phyloP scores from a whole-genome alignment of 2,888 invertebrate species.

The Apomyelois bistriatella region DNA sequence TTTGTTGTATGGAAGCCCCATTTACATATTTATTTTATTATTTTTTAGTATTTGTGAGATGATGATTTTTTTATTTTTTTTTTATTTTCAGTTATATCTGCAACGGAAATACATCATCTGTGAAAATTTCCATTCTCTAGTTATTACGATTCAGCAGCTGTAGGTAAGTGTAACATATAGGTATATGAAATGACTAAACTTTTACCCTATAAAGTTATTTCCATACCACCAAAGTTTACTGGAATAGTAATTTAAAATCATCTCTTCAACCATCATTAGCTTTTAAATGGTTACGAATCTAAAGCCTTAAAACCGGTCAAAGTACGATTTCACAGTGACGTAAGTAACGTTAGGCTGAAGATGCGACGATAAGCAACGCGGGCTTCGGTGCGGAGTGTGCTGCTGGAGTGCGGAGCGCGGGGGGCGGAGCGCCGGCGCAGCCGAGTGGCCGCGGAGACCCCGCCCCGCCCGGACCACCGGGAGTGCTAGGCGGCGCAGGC shows the following conservation, averaged over 20 bases:
- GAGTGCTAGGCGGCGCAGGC: conserved; percentile 76
- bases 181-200: too few relatives aligned
- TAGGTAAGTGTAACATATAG: too few relatives aligned
- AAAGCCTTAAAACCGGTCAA: conserved; percentile 29
- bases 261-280: conserved; percentile 33
- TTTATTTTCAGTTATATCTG: too few relatives aligned
- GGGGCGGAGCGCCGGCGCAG: conserved; percentile 53
- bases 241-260: conserved; percentile 15
- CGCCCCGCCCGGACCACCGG: conserved; percentile 79
- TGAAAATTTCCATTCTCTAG: too few relatives aligned
- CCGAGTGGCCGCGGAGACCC: conserved; percentile 73
- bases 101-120: too few relatives aligned
- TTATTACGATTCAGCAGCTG: too few relatives aligned
- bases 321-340: conserved; percentile 58
- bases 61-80: too few relatives aligned
- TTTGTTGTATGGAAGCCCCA: too few relatives aligned
- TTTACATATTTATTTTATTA: too few relatives aligned
- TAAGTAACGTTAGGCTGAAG: conserved; percentile 69
- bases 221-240: neutral
- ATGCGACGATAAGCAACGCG: conserved; percentile 68
- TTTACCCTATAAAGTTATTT: neutral
- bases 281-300: conserved; percentile 33
- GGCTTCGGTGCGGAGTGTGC: too few relatives aligned
- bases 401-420: conserved; percentile 37
- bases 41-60: too few relatives aligned